phyloP scores from a whole-genome alignment of 2,888 invertebrate species.

The Drosophila anomalipes region DNA sequence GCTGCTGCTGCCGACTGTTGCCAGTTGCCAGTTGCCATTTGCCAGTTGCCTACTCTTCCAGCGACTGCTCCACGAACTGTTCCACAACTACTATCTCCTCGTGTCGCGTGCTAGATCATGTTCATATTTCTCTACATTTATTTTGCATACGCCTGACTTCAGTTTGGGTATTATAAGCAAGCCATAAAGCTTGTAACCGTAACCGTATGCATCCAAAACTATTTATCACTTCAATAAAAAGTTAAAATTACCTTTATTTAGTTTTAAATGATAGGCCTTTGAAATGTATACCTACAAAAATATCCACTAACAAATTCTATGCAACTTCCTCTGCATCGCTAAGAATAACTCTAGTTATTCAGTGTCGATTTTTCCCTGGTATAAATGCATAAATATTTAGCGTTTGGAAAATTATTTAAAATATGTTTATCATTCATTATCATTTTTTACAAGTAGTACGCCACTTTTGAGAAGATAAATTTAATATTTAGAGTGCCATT shows the following conservation, averaged over 20 bases:
- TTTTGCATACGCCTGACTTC: constrained; percentile 33
- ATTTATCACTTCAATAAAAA: neutral
- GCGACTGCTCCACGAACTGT: constrained; percentile 26
- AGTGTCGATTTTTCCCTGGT: fast-evolving
- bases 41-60: constrained; percentile 18
- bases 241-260: neutral
- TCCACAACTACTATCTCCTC: constrained; percentile 65
- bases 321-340: neutral
- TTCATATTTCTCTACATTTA: constrained; percentile 54
- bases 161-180: neutral
- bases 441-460: too few relatives aligned
- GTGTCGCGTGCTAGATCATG: constrained; percentile 74
- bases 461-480: neutral
- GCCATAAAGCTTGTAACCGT: neutral
- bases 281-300: neutral
- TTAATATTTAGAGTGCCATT: neutral
- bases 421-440: neutral
- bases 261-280: neutral
- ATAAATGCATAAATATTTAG: neutral
- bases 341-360: neutral
- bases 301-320: neutral
- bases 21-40: constrained; percentile 25
- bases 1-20: constrained; percentile 18
- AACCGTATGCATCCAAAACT: neutral
- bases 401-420: fast-evolving